Base-by-base conservation (phyloP, 1,140 invertebrate species). In the Drosophila littoralis region DNA sequence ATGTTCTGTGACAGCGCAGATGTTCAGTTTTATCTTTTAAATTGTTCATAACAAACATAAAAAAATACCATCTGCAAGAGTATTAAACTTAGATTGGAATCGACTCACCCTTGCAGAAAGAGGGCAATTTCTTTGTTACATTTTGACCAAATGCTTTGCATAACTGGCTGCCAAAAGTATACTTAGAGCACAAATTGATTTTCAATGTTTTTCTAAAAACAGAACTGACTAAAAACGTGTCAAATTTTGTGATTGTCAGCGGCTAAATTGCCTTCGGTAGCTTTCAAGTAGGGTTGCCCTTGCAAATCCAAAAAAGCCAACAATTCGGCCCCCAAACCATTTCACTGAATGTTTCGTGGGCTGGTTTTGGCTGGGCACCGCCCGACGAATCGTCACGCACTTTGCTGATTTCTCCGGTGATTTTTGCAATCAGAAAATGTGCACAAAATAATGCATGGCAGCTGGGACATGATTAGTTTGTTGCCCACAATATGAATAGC, bases 371-470 rank as follows among this genome's bases (percentile, higher is more conserved):
- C 36, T 17, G n/a, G n/a, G 32, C 22, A 22, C 1, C 22, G 22
- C 3, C 22, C 22, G 22, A 3, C 10, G 15, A 50, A 17, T 42
- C 7, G n/a, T 38, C 54, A 75, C 70, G 65, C 64, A 78, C 52
- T 77, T 73, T 43, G 43, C 57, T 83, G 84, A 89, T 89, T 89
- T 81, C 84, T 89, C 84, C 52, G 79, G 84, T 83, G 84, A 89
- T 83, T 88, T 89, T 89, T 69, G 84, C 84, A 89, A 89, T 88
- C 84, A 86, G 81, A 72, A 75, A 75, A 85, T 80, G 73, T 58
- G 81, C 67, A 66, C 54, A 84, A 79, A 52, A 72, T 72, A 81
- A 73, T 67, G 79, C 79, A 72, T 71, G 77, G 65, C 68, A 46
- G 59, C 48, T 51, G 59, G 59, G 70, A 79, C 50, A 81, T 84